Base-by-base conservation (phyloP, 2,888 invertebrate species). In the Heliothis peltigera region DNA sequence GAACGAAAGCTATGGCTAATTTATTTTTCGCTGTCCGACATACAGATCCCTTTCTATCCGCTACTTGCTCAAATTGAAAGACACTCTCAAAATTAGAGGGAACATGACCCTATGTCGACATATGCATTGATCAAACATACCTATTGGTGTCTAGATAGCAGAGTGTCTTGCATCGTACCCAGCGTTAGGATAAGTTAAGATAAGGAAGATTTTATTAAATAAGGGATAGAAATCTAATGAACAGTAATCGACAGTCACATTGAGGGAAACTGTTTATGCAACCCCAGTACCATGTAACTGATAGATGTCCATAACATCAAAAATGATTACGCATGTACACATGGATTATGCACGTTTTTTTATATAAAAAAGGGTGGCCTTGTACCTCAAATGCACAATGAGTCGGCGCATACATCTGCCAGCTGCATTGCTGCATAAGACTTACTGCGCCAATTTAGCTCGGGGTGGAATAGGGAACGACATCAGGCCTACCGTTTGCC, bases 351-450 rank as follows among this genome's bases (percentile, higher is more conserved):
- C 7, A 28, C 10, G 19, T 49, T 64, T 49, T 64, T 48, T 48
- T 35, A 63, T 18, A 53, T 49, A 39, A 59, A 19, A 18, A 22
- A 10, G 15, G 4, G 15, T 46, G 21, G 39, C 56, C 32, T 44
- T 46, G 18, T 43, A 44, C 48, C n/a, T 42, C 46, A 35, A 70
- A 35, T 43, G 19, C 21, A 28, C 35, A 57, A 52, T 58, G 39
- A 64, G 47, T 56, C 17, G 52, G n/a, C 22, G 32, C 56, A 52
- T 28, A 48, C 43, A 60, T 46, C 42, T 68, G 62, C 51, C 80
- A 67, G 77, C 61, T 79, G 44, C 64, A 76, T 42, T 62, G 48
- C 67, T 57, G 43, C 70, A 65, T 48, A 46, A 60, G 53, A 63
- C 43, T 43, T 39, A 65, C 46, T 64, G 65, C 66, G 65, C 51